phyloP scores from a whole-genome alignment of 2,113 vertebrate genomes.

The Sapayoa aenigma region DNA sequence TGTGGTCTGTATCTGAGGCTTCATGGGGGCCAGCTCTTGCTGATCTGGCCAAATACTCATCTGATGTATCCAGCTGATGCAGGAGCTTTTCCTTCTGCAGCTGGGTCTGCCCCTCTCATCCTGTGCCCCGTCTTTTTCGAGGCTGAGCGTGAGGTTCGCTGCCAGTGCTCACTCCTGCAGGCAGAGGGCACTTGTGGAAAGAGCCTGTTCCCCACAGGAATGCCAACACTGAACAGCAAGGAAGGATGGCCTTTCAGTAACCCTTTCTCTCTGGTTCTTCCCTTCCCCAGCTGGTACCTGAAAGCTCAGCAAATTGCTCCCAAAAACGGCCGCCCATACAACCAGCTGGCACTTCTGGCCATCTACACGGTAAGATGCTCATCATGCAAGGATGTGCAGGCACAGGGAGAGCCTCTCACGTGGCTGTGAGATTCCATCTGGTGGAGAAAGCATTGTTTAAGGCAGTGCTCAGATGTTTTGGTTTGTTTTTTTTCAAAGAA shows the following conservation, averaged over 20 bases:
- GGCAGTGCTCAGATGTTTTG: background rate
- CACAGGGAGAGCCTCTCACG: background rate
- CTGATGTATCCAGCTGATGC: background rate
- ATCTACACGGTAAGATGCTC: constrained; percentile 90
- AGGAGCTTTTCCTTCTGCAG: background rate
- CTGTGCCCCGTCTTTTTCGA: background rate
- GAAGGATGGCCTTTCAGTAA: background rate
- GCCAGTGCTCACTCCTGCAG: background rate
- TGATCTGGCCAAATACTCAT: background rate
- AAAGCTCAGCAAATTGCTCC: constrained; percentile 98
- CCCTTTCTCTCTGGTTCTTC: background rate
- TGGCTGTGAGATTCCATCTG: background rate
- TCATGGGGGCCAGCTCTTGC: accelerated
- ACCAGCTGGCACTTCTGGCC: constrained; percentile 93
- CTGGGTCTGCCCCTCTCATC: background rate
- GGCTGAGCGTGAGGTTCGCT: background rate
- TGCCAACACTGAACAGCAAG: background rate
- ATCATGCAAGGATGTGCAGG: background rate
- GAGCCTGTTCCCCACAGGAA: background rate
- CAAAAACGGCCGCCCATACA: constrained; percentile 96
- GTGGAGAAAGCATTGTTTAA: background rate
- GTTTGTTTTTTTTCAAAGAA: background rate
- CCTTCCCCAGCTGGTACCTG: constrained; percentile 89
- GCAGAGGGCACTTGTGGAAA: constrained; percentile 36
- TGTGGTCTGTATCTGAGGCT: background rate